These are phyloP conservation scores for Nanorana parkeri DNA, from an alignment of 2,113 vertebrate species.

Conservation along the genomic window DNA sequence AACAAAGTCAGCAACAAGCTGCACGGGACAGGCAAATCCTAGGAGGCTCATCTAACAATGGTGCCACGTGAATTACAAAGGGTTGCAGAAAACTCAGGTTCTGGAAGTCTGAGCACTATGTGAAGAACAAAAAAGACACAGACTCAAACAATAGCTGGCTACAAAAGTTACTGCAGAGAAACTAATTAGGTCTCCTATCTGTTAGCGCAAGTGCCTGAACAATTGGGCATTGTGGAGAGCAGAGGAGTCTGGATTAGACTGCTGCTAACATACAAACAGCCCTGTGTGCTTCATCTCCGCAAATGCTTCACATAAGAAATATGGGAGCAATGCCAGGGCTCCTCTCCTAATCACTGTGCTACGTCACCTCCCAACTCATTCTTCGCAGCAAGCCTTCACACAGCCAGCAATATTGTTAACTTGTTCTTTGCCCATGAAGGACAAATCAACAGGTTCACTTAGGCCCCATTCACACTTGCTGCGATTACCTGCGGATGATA, in stretches of 20 bases:
- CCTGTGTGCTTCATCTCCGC: slow-evolving; percentile 32
- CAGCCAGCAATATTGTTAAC: neutral
- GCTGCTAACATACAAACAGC: slow-evolving; percentile 31
- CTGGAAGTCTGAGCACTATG: neutral
- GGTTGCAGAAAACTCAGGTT: neutral
- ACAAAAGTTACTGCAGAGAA: slow-evolving; percentile 39
- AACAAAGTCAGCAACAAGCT: no score
- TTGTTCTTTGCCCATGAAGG: no score
- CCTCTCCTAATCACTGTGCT: neutral
- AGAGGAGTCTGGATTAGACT: slow-evolving; percentile 31
- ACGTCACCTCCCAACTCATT: slow-evolving; percentile 1
- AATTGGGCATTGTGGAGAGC: slow-evolving; percentile 48
- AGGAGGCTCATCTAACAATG: no score
- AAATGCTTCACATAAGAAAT: slow-evolving; percentile 11
- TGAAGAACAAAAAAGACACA: slow-evolving; percentile 19
- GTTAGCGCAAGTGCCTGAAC: slow-evolving; percentile 34
- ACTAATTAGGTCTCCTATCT: slow-evolving; percentile 50
- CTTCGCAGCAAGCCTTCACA: neutral
- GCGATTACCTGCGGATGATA: no score
- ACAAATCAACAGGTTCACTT: no score
- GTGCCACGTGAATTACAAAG: neutral
- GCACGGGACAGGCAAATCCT: no score
- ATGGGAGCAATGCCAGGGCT: slow-evolving; percentile 14
- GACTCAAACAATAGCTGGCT: slow-evolving; percentile 32
- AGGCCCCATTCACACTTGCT: no score